These are phyloP conservation scores for Platycheirus albimanus DNA, from an alignment of 2,888 invertebrate genomes.

Conservation along the genomic window DNA sequence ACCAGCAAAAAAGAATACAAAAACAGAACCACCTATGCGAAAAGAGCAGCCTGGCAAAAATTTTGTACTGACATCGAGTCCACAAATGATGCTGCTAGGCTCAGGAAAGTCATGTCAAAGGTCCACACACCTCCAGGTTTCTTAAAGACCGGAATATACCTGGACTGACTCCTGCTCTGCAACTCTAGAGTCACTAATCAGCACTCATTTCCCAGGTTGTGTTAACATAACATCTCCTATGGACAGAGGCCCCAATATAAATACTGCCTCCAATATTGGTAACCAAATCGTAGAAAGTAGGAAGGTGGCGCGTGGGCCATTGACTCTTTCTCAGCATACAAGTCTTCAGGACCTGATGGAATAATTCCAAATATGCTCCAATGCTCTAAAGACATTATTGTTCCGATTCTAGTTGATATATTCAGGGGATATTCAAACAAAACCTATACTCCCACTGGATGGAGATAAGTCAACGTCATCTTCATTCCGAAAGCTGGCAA, in stretches of 20 bases:
- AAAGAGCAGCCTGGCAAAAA: not conserved
- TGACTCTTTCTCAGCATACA: not conserved
- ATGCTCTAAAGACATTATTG: not conserved
- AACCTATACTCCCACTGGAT: not conserved
- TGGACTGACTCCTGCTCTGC: not conserved
- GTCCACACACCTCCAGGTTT: not conserved
- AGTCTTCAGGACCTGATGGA: not conserved
- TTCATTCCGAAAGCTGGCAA: not conserved
- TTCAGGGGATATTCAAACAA: not conserved
- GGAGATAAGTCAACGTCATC: conserved; percentile 2
- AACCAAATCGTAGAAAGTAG: not conserved
- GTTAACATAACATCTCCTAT: not conserved
- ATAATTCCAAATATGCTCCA: not conserved
- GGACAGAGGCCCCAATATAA: not conserved
- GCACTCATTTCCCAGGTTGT: not conserved
- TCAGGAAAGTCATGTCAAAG: not conserved
- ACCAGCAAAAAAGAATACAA: not conserved
- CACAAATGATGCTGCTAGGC: not conserved
- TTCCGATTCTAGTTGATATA: not conserved
- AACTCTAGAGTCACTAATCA: not conserved
- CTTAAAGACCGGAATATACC: not conserved
- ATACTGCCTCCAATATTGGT: not conserved
- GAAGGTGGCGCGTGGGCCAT: not conserved
- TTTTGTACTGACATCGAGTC: not conserved
- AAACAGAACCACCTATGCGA: not conserved